phyloP scores from a whole-genome alignment of 2,113 vertebrate genomes.

The Cebidichthys violaceus region DNA sequence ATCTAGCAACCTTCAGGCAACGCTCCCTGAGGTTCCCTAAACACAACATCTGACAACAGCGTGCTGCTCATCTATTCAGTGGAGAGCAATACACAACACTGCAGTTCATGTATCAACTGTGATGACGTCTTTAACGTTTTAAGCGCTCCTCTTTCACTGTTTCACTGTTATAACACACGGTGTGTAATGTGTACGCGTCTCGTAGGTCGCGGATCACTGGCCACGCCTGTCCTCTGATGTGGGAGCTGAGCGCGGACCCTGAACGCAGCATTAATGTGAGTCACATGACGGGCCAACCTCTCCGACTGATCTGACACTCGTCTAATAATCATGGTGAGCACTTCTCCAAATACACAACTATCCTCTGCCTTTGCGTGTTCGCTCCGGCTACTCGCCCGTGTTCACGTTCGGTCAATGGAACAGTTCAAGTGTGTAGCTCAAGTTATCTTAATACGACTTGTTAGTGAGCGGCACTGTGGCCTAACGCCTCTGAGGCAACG shows the following conservation, averaged over 20 bases:
- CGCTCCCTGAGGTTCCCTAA: too few species aligned
- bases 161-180: too few species aligned
- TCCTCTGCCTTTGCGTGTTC: neutral
- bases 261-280: constrained; percentile 49
- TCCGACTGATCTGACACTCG: constrained; percentile 52
- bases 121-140: too few species aligned
- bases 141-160: too few species aligned
- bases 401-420: too few species aligned
- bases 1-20: too few species aligned
- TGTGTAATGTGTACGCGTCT: too few species aligned
- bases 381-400: accelerated
- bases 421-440: accelerated
- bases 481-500: constrained; percentile 34
- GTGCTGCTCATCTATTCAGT: too few species aligned
- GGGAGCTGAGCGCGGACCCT: constrained; percentile 8
- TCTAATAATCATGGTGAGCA: constrained; percentile 81
- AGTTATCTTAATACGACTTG: neutral
- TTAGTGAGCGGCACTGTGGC: constrained; percentile 22
- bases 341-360: neutral
- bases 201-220: neutral
- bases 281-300: constrained; percentile 81
- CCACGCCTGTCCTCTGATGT: constrained; percentile 39
- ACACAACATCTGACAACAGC: too few species aligned
- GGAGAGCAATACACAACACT: too few species aligned
- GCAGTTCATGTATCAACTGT: too few species aligned